Percentiles rank a stretch among this genome's conserved stretches.
These are phyloP conservation scores for Colinus virginianus DNA, from an alignment of 2,113 vertebrate species.

Conservation along the genomic window DNA sequence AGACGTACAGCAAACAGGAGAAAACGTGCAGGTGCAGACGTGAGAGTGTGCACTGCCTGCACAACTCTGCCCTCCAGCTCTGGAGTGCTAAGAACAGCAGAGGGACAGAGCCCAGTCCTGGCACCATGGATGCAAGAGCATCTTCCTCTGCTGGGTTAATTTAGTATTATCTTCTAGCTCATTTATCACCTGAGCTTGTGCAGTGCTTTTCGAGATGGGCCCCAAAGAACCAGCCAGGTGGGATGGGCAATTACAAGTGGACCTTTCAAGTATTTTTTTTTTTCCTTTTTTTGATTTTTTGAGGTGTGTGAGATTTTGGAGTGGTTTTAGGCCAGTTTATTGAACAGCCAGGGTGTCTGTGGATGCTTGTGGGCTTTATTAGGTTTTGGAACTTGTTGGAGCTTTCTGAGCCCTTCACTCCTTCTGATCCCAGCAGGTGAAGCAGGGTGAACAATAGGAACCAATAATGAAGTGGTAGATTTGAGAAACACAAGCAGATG, in stretches of 20 bases:
- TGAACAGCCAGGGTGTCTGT: not conserved
- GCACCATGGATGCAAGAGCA: not conserved
- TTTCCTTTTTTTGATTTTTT: not conserved
- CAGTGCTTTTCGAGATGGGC: not conserved
- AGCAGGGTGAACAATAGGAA: not conserved
- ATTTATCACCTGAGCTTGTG: not conserved
- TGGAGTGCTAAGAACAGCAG: too few relatives aligned
- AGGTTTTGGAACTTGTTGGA: not conserved
- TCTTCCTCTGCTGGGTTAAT: accelerated
- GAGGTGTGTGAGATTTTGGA: not conserved
- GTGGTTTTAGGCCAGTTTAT: accelerated
- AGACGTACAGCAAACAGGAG: not conserved
- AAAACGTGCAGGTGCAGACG: not conserved
- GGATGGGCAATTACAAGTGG: not conserved
- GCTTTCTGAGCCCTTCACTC: accelerated
- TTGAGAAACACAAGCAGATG: not conserved
- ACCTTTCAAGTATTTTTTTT: not conserved
- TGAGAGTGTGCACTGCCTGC: accelerated
- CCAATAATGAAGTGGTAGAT: not conserved
- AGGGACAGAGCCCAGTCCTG: not conserved
- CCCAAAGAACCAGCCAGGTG: not conserved
- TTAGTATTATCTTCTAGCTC: not conserved
- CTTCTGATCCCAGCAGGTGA: not conserved
- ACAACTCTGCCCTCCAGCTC: not conserved
- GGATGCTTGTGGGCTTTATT: accelerated